Percentiles rank a stretch among this genome's conserved stretches.
Conservation (phyloP, 2,888 invertebrate genomes). For the Imbricaverruca yamaguchii region DNA sequence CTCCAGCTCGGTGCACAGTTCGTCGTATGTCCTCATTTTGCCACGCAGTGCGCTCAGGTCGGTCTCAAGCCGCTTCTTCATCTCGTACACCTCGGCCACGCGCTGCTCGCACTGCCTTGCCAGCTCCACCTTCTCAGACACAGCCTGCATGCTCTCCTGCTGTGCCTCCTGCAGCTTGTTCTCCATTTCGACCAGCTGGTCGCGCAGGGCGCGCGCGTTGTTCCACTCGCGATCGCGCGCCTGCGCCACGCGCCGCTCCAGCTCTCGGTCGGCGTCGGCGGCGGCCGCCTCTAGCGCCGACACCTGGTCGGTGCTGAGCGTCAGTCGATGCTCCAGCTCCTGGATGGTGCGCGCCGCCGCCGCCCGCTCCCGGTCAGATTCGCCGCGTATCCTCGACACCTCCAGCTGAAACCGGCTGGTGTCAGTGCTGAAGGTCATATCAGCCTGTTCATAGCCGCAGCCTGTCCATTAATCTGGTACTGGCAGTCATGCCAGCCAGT, state of each 20-base stretch:
- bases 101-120: neutral
- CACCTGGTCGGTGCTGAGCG: neutral
- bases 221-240: constrained; percentile 13
- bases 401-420: neutral
- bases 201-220: constrained; percentile 13
- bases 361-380: neutral
- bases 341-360: neutral
- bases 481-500: too few species aligned
- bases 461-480: too few species aligned
- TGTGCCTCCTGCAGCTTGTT: constrained; percentile 4
- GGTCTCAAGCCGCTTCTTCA: neutral
- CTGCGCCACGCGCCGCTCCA: constrained; percentile 20
- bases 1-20: neutral
- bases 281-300: neutral
- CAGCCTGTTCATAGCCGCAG: neutral
- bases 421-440: neutral
- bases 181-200: constrained; percentile 13
- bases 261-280: neutral
- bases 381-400: neutral
- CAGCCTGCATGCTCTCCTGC: constrained; percentile 18
- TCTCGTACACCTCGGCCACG: neutral
- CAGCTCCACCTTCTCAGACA: constrained; percentile 8
- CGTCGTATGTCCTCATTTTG: neutral
- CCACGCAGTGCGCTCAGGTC: neutral
- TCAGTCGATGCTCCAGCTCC: neutral